phyloP scores from a whole-genome alignment of 1,140 invertebrate species.

The Eurosta solidaginis region DNA sequence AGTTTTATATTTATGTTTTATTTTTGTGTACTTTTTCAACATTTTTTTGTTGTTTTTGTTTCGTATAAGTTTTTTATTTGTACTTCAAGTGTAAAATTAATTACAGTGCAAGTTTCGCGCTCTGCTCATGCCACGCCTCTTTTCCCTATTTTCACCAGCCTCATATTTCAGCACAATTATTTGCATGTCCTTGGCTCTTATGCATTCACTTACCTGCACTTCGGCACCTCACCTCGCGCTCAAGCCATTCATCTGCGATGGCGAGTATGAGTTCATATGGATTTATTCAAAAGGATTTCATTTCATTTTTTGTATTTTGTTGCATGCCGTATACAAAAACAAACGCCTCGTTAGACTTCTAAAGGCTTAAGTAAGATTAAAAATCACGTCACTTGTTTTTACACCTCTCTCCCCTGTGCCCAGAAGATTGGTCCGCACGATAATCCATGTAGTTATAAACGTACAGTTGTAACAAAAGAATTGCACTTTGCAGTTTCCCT shows the following conservation, averaged over 20 bases:
- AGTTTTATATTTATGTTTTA: neutral
- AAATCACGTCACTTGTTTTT: constrained; percentile 30
- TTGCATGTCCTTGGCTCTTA: constrained; percentile 23
- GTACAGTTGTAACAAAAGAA: neutral
- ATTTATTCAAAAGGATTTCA: constrained; percentile 15
- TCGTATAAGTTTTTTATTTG: neutral
- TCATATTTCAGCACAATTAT: constrained; percentile 24
- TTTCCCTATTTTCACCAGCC: neutral
- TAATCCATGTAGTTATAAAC: no score
- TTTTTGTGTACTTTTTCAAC: no score
- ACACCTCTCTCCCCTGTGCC: neutral
- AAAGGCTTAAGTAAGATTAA: constrained; percentile 34
- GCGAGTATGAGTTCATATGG: neutral
- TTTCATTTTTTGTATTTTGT: neutral
- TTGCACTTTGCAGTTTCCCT: constrained; percentile 6
- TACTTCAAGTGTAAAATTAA: constrained; percentile 29
- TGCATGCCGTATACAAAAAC: neutral
- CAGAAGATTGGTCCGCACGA: no score
- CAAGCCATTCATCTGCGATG: neutral
- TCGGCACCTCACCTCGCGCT: neutral
- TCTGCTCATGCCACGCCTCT: neutral
- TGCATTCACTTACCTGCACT: neutral
- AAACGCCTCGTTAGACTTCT: constrained; percentile 33
- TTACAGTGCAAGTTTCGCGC: constrained; percentile 22
- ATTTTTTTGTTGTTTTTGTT: neutral